Conservation (phyloP, 1,140 invertebrate species). For the Microvelia longipes region DNA sequence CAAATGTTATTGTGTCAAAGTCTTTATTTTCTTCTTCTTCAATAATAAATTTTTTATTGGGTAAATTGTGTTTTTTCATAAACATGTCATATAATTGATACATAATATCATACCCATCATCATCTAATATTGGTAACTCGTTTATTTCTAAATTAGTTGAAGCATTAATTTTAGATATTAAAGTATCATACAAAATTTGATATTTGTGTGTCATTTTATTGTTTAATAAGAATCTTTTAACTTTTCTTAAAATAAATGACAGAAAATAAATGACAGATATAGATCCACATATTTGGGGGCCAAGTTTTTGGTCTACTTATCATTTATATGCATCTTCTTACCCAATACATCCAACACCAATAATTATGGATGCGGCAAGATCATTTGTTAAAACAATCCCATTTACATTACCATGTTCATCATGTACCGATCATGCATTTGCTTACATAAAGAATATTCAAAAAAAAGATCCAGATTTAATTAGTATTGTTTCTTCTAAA, state of each 20-base stretch:
- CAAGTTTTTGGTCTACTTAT: background rate
- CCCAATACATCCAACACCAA: background rate
- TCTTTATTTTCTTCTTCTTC: background rate
- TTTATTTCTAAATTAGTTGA: background rate
- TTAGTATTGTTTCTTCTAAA: background rate
- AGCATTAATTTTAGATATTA: background rate
- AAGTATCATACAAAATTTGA: background rate
- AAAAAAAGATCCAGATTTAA: background rate
- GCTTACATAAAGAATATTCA: background rate
- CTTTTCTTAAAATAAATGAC: background rate
- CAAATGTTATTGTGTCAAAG: background rate
- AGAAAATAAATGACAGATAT: background rate
- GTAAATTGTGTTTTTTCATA: background rate
- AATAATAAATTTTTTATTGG: background rate
- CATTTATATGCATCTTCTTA: background rate
- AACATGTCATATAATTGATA: background rate
- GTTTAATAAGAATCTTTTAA: background rate
- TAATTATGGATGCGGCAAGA: background rate
- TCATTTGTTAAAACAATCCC: background rate
- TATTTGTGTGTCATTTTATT: background rate
- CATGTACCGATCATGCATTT: background rate
- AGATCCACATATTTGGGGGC: background rate
- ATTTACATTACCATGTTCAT: background rate
- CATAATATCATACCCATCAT: background rate
- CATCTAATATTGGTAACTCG: background rate